Base-by-base conservation (phyloP, 2,797 vertebrate genomes). In the Manis crassicaudata region DNA sequence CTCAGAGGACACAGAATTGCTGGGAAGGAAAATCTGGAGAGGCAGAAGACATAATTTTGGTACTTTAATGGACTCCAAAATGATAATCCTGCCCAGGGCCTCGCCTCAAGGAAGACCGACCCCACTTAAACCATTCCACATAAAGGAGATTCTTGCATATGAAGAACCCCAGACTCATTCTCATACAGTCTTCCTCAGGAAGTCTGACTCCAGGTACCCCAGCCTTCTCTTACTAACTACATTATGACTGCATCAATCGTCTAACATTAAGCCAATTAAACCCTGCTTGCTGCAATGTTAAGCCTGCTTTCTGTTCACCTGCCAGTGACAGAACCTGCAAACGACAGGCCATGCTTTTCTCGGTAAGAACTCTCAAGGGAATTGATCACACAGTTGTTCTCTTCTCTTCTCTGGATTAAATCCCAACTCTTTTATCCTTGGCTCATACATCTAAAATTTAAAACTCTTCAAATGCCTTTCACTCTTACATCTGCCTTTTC, bases 1-100 rank as follows among this genome's bases (percentile, higher is more conserved):
- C 54, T 56, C 50, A 65, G 83, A 94, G 46, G 63, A 93, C 72
- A 96, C 9, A 86, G 76, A 80, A 77, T 6, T 88, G 72, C n/a
- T 73, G 10, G 73, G 37, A 84, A 80, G 14, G 11, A 29, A 81
- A 60, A 86, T 88, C 46, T 76, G 60, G 37, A 88, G 21, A 68
- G 52, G 60, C 17, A 73, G 46, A 85, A 90, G 67, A 56, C 43
- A 88, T 56, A 80, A 91, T 40, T 83, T 80, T 86, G 9, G 23
- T 54, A 46, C 40, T 87, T 87, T 84, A 88, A 90, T 52, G 56
- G 75, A 77, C 79, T 82, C 25, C 72, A 25, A 50, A 86, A 37
- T 93, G 67, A 40, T n/a, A 18, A 87, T 29, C 68, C 35, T 32
- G 43, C 37, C 35, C 40, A 43, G 62, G 25, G 43, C 70, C 23